These are phyloP conservation scores for Drosophila sp. DNA, from an alignment of 1,140 invertebrate species.

Conservation along the genomic window DNA sequence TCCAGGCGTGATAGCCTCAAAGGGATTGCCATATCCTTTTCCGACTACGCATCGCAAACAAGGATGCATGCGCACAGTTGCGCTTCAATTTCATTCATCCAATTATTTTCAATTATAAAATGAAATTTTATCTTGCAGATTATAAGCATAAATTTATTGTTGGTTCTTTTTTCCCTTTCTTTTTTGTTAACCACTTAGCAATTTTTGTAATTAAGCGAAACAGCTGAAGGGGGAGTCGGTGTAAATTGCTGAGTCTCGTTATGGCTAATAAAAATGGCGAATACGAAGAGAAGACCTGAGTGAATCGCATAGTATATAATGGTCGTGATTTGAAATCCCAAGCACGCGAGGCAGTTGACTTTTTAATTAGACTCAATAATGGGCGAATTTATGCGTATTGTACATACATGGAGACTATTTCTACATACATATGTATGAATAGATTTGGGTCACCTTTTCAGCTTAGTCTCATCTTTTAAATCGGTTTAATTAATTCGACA, in stretches of 20 bases:
- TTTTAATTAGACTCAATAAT: constrained; percentile 20
- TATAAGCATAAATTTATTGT: constrained; percentile 3
- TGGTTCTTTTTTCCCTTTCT: not conserved
- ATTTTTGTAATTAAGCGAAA: constrained; percentile 9
- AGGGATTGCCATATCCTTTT: constrained; percentile 5
- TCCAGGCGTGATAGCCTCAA: constrained; percentile 5
- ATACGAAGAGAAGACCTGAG: not conserved
- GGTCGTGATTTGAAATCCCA: not conserved
- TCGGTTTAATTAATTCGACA: not conserved
- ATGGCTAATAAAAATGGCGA: constrained; percentile 11
- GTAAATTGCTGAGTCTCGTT: constrained; percentile 4
- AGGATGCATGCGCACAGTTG: constrained; percentile 19
- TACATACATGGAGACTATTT: constrained; percentile 1
- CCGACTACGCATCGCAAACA: not conserved
- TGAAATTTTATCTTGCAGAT: constrained; percentile 15
- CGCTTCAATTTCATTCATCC: constrained; percentile 20
- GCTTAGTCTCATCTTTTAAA: not conserved
- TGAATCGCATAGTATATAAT: not conserved
- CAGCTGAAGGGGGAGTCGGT: not conserved
- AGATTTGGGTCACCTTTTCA: not conserved
- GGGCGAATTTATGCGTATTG: not conserved
- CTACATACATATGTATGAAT: not conserved
- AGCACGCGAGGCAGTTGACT: constrained; percentile 15
- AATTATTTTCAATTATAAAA: constrained; percentile 21
- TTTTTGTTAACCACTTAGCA: not conserved